These are phyloP conservation scores for Astatoreochromis straeleni DNA, from an alignment of 2,113 vertebrate species.

Conservation along the genomic window DNA sequence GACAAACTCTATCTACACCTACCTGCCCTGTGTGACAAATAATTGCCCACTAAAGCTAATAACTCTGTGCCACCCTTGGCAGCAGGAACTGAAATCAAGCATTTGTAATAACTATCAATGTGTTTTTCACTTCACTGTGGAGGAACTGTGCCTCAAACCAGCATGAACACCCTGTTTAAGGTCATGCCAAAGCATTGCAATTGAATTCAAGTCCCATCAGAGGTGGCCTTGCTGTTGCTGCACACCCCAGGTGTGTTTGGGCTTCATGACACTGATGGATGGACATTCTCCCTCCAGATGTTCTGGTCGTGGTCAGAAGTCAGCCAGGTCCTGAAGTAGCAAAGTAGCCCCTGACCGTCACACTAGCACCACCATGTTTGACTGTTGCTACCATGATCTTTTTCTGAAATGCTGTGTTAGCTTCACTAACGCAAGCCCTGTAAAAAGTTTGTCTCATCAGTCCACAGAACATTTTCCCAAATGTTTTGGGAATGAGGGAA, in stretches of 20 bases:
- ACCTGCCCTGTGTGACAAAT: background rate
- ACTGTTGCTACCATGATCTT: background rate
- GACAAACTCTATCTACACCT: background rate
- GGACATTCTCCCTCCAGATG: background rate
- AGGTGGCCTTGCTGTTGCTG: background rate
- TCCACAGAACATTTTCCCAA: background rate
- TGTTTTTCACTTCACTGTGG: background rate
- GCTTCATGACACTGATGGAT: background rate
- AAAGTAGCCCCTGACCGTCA: background rate
- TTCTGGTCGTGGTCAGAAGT: background rate
- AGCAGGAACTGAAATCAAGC: background rate
- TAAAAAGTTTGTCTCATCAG: background rate
- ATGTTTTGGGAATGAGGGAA: background rate
- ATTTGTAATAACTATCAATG: background rate
- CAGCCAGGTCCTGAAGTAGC: background rate
- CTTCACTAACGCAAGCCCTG: background rate
- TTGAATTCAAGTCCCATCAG: background rate
- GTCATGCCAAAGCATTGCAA: background rate
- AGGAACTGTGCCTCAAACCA: background rate
- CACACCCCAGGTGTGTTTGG: background rate
- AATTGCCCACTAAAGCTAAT: background rate
- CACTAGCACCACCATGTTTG: background rate
- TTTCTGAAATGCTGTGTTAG: background rate
- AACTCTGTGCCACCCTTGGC: background rate
- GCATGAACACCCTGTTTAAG: fast-evolving